These are phyloP conservation scores for Sesia bembeciformis DNA, from an alignment of 2,888 invertebrate species.

Conservation along the genomic window DNA sequence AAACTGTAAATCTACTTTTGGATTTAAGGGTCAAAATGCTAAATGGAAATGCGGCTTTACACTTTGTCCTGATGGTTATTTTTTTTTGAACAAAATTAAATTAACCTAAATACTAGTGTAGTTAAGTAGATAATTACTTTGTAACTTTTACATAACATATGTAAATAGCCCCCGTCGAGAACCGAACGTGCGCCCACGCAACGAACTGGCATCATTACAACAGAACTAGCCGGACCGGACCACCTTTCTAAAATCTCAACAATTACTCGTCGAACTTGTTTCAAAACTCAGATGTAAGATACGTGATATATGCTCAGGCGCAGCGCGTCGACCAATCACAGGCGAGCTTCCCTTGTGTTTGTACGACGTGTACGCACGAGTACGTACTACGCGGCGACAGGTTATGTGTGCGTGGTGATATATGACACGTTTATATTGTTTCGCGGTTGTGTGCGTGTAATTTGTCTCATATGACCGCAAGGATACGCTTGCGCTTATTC, in stretches of 20 bases:
- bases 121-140: neutral
- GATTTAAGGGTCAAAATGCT: no score
- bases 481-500: conserved; percentile 6
- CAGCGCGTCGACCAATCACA: conserved; percentile 31
- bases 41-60: no score
- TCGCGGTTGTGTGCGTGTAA: conserved; percentile 21
- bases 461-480: conserved; percentile 27
- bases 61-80: no score
- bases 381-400: conserved; percentile 2
- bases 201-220: conserved; percentile 38
- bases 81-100: no score
- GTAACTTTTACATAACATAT: conserved; percentile 21
- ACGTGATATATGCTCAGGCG: conserved; percentile 37
- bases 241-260: conserved; percentile 71
- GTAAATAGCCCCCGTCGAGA: conserved; percentile 12
- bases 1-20: no score
- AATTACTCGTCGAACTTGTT: conserved; percentile 56
- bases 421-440: conserved; percentile 19
- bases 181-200: conserved; percentile 16
- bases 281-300: conserved; percentile 37
- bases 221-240: conserved; percentile 31
- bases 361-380: conserved; percentile 11
- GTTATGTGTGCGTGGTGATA: conserved; percentile 21
- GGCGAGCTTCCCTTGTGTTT: conserved; percentile 16
- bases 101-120: neutral